phyloP scores from a whole-genome alignment of 2,797 vertebrate species.

The Microctenopoma stevenorrisi region DNA sequence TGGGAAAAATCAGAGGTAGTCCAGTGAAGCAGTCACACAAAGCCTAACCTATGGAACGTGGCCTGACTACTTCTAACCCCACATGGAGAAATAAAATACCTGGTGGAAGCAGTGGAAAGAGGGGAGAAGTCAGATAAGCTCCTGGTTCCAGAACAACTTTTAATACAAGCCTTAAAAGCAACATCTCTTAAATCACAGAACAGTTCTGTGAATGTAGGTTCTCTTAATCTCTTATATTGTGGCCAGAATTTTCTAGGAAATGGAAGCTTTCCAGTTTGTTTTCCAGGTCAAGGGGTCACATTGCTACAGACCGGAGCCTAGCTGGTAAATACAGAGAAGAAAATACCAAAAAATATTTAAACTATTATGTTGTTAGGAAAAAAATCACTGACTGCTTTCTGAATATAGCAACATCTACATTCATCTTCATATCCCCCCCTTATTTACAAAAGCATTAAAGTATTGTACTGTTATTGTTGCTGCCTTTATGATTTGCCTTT shows the following conservation, averaged over 20 bases:
- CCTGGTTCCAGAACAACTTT: constrained; percentile 6
- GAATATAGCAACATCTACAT: neutral
- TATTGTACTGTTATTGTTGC: neutral
- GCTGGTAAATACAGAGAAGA: neutral
- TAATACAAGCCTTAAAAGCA: neutral
- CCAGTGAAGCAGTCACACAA: constrained; percentile 27
- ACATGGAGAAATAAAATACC: constrained; percentile 8
- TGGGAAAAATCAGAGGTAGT: constrained; percentile 33
- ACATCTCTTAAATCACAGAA: neutral
- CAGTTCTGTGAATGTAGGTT: neutral
- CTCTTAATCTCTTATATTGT: neutral
- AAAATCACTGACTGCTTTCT: neutral
- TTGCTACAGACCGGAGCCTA: neutral
- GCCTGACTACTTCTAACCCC: constrained; percentile 5
- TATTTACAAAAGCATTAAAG: neutral
- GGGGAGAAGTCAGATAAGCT: neutral
- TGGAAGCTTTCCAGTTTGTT: neutral
- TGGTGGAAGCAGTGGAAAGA: constrained; percentile 45
- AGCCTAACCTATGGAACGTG: constrained; percentile 27
- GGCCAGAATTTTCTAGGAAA: neutral
- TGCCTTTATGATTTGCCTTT: neutral
- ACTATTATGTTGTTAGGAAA: neutral
- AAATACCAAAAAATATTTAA: neutral
- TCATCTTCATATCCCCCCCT: too few relatives aligned
- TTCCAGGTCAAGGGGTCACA: neutral